phyloP scores from a whole-genome alignment of 2,797 vertebrate species.

The Gymnoscopelus braueri region DNA sequence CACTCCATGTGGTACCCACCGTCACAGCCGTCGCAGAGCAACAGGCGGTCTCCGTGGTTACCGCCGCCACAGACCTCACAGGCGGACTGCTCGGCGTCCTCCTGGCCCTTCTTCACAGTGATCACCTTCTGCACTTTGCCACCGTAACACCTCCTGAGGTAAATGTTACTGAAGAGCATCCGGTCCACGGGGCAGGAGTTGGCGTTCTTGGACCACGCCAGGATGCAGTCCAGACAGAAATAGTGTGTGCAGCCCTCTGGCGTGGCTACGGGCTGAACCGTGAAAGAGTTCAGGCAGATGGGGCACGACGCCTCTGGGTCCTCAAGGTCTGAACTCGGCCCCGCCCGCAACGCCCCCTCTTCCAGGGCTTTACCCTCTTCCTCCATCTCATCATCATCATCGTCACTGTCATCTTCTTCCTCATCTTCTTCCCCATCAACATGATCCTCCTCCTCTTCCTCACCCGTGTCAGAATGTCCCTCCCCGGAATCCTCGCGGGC shows the following conservation, averaged over 20 bases:
- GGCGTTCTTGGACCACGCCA: constrained; percentile 97
- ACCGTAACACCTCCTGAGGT: constrained; percentile 86
- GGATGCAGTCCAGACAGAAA: constrained; percentile 97
- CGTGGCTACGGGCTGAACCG: constrained; percentile 92
- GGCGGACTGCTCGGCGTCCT: constrained; percentile 87
- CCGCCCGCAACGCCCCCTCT: constrained; percentile 34
- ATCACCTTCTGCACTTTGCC: constrained; percentile 93
- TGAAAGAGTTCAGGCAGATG: constrained; percentile 94
- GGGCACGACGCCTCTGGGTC: constrained; percentile 90
- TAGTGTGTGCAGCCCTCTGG: constrained; percentile 95
- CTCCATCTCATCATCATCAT: constrained; percentile 69
- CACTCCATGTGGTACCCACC: constrained; percentile 99
- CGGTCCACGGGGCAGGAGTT: constrained; percentile 98
- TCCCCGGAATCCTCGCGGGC: constrained; percentile 80
- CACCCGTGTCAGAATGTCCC: constrained; percentile 79
- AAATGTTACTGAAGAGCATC: constrained; percentile 88
- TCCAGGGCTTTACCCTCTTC: constrained; percentile 71
- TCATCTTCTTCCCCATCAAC: constrained; percentile 78
- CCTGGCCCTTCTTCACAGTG: constrained; percentile 67
- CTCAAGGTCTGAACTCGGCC: constrained; percentile 86
- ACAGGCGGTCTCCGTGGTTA: constrained; percentile 92
- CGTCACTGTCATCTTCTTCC: constrained; percentile 71
- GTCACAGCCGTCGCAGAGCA: constrained; percentile 96
- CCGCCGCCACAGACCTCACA: constrained; percentile 94
- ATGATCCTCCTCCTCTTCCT: constrained; percentile 57